Evolutionary conservation across 2,888 invertebrate genomes (phyloP).

Genomic region (Uropetala carovei): DNA sequence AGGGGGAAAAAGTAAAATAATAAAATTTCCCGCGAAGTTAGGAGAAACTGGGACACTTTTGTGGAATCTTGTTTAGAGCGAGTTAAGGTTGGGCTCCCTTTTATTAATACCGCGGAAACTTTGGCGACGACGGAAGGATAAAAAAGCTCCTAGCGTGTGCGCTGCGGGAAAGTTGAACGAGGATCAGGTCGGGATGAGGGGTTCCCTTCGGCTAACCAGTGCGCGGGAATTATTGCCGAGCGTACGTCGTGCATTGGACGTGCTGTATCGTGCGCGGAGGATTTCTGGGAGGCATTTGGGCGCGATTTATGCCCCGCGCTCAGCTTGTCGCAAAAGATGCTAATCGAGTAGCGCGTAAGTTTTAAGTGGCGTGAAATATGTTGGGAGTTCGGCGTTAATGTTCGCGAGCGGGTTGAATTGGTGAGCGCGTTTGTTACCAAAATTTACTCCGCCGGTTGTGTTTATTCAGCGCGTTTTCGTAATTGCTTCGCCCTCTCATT

Average conservation of each 20-base stretch:
- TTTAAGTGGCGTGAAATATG: neutral
- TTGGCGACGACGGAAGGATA: too few species aligned
- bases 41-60: neutral
- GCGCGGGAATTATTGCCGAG: neutral
- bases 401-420: neutral
- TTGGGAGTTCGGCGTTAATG: neutral
- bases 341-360: neutral
- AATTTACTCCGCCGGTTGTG: neutral
- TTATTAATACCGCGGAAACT: too few species aligned
- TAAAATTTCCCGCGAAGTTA: neutral
- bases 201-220: neutral
- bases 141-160: too few species aligned
- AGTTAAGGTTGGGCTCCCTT: neutral
- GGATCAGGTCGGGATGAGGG: too few species aligned
- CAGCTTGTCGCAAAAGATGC: neutral
- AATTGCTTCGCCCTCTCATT: neutral
- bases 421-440: neutral
- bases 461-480: neutral
- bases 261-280: neutral
- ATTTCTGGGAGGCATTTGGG: neutral
- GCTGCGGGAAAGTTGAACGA: too few species aligned
- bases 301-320: neutral
- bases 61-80: neutral
- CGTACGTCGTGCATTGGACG: neutral
- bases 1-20: neutral